These are phyloP conservation scores for Temnothorax unifasciatus DNA, from an alignment of 2,888 invertebrate genomes.

Conservation along the genomic window DNA sequence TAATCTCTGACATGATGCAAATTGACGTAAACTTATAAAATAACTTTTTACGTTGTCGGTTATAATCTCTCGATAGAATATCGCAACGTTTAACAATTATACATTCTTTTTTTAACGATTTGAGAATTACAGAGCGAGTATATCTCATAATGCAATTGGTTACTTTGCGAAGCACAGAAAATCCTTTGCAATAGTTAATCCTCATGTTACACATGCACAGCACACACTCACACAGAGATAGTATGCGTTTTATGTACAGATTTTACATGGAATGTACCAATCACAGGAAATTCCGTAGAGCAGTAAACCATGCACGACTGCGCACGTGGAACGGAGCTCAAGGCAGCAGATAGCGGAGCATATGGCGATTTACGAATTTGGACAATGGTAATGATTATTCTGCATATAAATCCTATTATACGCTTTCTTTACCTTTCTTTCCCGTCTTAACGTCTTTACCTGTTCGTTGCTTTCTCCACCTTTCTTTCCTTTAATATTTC, in stretches of 20 bases:
- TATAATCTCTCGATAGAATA: not conserved
- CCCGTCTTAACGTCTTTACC: not conserved
- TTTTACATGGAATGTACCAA: slow-evolving; percentile 20
- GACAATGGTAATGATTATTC: slow-evolving; percentile 15
- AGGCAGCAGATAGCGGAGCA: not conserved
- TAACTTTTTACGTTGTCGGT: not conserved
- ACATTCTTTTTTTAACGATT: not conserved
- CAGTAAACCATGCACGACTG: slow-evolving; percentile 39
- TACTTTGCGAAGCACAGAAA: slow-evolving; percentile 19
- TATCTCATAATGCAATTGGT: slow-evolving; percentile 7
- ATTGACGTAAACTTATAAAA: not conserved
- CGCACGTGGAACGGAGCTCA: not conserved
- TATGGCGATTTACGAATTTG: slow-evolving; percentile 24
- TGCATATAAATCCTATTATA: not conserved
- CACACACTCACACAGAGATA: not conserved
- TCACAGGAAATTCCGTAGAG: slow-evolving; percentile 25
- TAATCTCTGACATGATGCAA: not conserved
- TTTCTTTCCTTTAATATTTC: not conserved
- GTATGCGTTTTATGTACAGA: slow-evolving; percentile 35
- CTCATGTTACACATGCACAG: not conserved
- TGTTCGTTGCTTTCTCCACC: not conserved
- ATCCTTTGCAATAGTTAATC: slow-evolving; percentile 48
- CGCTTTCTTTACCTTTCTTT: not conserved
- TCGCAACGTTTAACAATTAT: not conserved
- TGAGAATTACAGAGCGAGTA: not conserved